Base-by-base conservation (phyloP, 1,140 invertebrate species). In the Plodia interpunctella region DNA sequence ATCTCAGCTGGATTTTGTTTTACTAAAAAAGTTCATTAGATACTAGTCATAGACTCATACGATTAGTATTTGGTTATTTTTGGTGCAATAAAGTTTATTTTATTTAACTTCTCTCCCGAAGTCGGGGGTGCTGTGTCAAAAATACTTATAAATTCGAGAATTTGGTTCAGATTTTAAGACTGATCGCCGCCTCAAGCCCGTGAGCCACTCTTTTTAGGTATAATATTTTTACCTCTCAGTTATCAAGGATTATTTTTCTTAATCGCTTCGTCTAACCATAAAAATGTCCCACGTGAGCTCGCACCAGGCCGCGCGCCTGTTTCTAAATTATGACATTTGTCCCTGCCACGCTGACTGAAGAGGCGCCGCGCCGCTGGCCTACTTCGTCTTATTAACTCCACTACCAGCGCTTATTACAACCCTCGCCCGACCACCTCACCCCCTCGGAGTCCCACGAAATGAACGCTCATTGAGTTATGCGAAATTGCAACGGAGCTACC, bases 251-350 rank as follows among this genome's bases (percentile, higher is more conserved):
- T 28, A 28, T 38, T 9, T 38, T 8, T 8, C 11, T 8, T 11
- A 8, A 38, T 11, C 35, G 8, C 35, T 19, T 18, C 51, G 51
- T 13, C 6, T 28, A 20, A 4, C 38, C 38, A 13, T 15, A 9
- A 10, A 11, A 32, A 1, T 32, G 4, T 20, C 18, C 15, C 49
- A 18, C 49, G 49, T 19, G 17, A 19, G 15, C n/a, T 11, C 17
- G 9, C 11, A 2, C 2, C 38, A 17, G 5, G 35, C 49, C 44
- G 54, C 21, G 49, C 38, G 56, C 44, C 13, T 25, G 55, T 20
- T 17, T n/a, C 20, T 72, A 76, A 76, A 76, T 76, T 72, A 74
- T 74, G 74, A 72, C 68, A 74, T 74, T 72, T 66, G 68, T 74
- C 71, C 62, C 57, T 62, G 68, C 62, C 56, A 57, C 56, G 19